Evolutionary conservation across 2,888 invertebrate species (phyloP).

Genomic region (Biston betularia): DNA sequence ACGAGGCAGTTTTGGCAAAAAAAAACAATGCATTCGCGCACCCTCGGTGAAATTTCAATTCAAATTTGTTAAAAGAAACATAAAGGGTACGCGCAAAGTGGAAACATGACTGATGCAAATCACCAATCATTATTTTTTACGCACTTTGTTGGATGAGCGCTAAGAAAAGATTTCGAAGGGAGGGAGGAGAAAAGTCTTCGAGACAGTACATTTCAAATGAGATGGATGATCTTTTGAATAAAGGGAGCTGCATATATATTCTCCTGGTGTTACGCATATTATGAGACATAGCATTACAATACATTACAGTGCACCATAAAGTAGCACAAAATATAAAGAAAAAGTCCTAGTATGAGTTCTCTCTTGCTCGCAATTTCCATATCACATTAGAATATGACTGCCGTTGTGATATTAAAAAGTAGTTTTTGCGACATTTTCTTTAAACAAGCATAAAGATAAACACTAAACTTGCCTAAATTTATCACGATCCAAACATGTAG

Average conservation of each 20-base stretch:
- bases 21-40: constrained; percentile 40
- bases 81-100: constrained; percentile 36
- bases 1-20: constrained; percentile 33
- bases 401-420: no score
- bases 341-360: background rate
- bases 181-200: constrained; percentile 17
- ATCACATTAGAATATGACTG: no score
- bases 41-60: constrained; percentile 45
- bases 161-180: constrained; percentile 24
- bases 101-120: constrained; percentile 42
- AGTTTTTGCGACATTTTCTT: no score
- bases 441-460: no score
- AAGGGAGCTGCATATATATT: background rate
- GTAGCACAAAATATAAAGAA: background rate
- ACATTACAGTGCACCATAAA: background rate
- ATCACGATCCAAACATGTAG: no score
- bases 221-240: constrained; percentile 3
- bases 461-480: no score
- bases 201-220: constrained; percentile 6
- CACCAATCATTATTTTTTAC: constrained; percentile 40
- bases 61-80: constrained; percentile 38
- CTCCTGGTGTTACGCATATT: background rate
- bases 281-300: background rate
- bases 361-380: background rate
- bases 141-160: constrained; percentile 33